Base-by-base conservation (phyloP, 2,797 vertebrate species). In the Pseudopleuronectes americanus region DNA sequence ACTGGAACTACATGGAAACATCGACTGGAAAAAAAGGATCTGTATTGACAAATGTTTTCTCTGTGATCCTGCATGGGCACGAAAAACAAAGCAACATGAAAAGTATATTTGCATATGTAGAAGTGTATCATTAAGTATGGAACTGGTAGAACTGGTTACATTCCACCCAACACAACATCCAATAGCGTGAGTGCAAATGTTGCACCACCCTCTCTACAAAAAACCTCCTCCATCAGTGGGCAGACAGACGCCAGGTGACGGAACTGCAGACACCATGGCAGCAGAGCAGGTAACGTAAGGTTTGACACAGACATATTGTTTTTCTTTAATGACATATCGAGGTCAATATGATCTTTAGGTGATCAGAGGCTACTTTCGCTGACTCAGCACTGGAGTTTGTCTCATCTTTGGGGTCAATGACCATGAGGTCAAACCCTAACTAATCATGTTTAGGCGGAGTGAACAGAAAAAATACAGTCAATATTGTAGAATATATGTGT, bases 351-450 rank as follows among this genome's bases (percentile, higher is more conserved):
- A 19, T n/a, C n/a, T 48, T 19, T n/a, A 7, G 6, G 16, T 48
- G 17, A 55, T 57, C n/a, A 3, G 3, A 28, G 8, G 26, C 8
- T 3, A 4, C 38, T 0, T 62, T 41, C 23, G 45, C 64, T 26
- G 0, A 41, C 19, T 58, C 7, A 43, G 5, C 3, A 28, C 9
- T 28, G 10, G 36, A 61, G 22, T 41, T 79, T 33, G 13, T 51
- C 45, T 76, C 0, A 22, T 16, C 28, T 69, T 58, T 26, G 62
- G 54, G 79, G 61, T 88, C 66, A 89, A 41, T 17, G 41, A 6
- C 41, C 41, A 43, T 17, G 41, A 17, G 14, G 10, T 23, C 22
- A 41, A 7, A 57, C 17, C 5, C 28, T 31, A 8, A 31, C 7
- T 31, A 8, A 31, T 31, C 28, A 31, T 31, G 28, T 31, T 31